Evolutionary conservation across 2,797 vertebrate genomes (phyloP).

Genomic region (Ctenochaetus hawaiiensis): DNA sequence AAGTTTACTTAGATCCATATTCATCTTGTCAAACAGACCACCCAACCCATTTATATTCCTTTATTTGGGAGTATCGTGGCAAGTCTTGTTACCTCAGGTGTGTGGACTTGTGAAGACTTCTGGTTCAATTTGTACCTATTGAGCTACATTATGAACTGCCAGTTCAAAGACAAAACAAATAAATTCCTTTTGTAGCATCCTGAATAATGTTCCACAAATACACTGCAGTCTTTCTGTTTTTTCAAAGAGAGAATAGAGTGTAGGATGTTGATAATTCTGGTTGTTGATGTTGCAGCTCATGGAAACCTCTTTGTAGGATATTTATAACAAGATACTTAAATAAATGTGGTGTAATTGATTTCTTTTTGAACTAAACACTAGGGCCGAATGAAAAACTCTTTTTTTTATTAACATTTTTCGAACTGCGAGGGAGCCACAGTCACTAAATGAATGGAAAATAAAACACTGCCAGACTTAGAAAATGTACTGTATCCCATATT

Average conservation of each 20-base stretch:
- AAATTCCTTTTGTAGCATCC: slow-evolving; percentile 19
- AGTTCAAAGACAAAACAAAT: slow-evolving; percentile 17
- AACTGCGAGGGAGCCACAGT: slow-evolving; percentile 34
- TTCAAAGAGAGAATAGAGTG: slow-evolving; percentile 13
- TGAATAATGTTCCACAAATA: neutral
- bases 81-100: neutral
- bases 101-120: neutral
- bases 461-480: slow-evolving; percentile 58
- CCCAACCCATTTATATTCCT: neutral
- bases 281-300: slow-evolving; percentile 22
- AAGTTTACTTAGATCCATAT: neutral
- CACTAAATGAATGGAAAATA: slow-evolving; percentile 61
- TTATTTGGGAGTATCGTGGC: neutral
- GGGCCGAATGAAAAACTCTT: slow-evolving; percentile 44
- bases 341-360: slow-evolving; percentile 35
- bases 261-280: slow-evolving; percentile 11
- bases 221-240: neutral
- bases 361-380: slow-evolving; percentile 14
- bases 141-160: slow-evolving; percentile 6
- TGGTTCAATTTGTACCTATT: slow-evolving; percentile 9
- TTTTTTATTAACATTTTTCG: slow-evolving; percentile 46
- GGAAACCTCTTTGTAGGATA: slow-evolving; percentile 28
- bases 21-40: neutral
- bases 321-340: slow-evolving; percentile 50
- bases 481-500: slow-evolving; percentile 65